Evolutionary conservation across 2,888 invertebrate genomes (phyloP), one percentile per base, ranked within the genome.

Genomic region (Corythucha ciliata): DNA sequence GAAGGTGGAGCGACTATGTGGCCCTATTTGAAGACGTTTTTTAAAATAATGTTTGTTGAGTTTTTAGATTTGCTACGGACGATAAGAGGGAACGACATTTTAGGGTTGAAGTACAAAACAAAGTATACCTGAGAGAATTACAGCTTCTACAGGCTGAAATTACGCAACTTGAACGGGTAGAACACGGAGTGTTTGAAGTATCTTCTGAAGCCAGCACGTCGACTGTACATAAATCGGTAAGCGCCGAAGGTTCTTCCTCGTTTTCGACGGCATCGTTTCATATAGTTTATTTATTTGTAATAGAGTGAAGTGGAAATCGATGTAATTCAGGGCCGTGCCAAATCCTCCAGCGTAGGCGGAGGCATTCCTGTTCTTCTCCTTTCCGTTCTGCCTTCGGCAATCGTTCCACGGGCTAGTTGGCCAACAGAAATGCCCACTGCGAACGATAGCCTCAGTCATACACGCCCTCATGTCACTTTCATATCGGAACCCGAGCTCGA

Each of bases 101-200:
- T 67, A 74, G 92, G 52, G 85, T 90, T 40, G 89, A 92, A 68
- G 86, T 92, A 47, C 91, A 91, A 69, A 92, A 92, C 69, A 79
- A 83, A 60, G 91, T 90, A 4, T 91, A 89, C 66, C 81, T 81
- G 64, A 75, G 83, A 58, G 88, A 91, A 67, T 78, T 92, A 58
- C 80, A 81, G 7, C 79, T 81, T 14, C 67, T 88, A 41, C 87
- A 89, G 65, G 76, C 78, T 42, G 87, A 89, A 68, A 83, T 88
- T 44, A 76, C 77, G 7, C 76, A 81, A 52, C 68, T 89, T 59
- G 86, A 88, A 66, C 79, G n/a, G n/a, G n/a, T n/a, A n/a, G n/a
- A n/a, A n/a, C n/a, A n/a, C n/a, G n/a, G n/a, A n/a, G n/a, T n/a
- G 73, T 63, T n/a, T n/a, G n/a, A n/a, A n/a, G n/a, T n/a, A n/a